Conservation (phyloP, 2,888 invertebrate species). For the Tetropium fuscum region DNA sequence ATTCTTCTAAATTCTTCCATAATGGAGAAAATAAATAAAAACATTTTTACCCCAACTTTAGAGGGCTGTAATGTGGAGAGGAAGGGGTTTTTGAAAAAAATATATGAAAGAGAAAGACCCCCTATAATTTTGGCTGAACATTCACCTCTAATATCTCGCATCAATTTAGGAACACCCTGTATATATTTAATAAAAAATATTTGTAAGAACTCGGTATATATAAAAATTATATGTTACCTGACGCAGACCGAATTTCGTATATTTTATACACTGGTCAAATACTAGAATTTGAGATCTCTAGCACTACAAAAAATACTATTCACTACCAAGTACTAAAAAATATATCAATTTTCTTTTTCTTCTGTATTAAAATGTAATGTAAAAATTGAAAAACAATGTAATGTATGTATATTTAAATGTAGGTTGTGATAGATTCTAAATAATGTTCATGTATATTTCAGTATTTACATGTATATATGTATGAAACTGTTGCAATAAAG, state of each 20-base stretch:
- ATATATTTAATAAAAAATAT: slow-evolving; percentile 8
- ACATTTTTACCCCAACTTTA: too few species aligned
- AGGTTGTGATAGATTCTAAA: slow-evolving; percentile 54
- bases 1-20: too few species aligned
- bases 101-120: too few species aligned
- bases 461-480: slow-evolving; percentile 52
- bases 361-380: slow-evolving; percentile 5
- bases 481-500: slow-evolving; percentile 50
- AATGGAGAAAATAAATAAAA: too few species aligned
- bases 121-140: too few species aligned
- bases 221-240: slow-evolving; percentile 13
- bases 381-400: neutral
- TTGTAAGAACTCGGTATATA: slow-evolving; percentile 1
- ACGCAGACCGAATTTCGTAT: slow-evolving; percentile 23
- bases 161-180: too few species aligned
- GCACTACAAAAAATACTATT: neutral
- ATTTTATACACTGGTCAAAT: slow-evolving; percentile 24
- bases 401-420: slow-evolving; percentile 33
- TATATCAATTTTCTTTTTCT: slow-evolving; percentile 12
- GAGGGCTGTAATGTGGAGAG: too few species aligned
- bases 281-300: too few species aligned
- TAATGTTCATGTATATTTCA: slow-evolving; percentile 52
- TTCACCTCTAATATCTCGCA: too few species aligned
- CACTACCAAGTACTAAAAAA: neutral
- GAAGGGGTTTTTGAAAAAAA: too few species aligned